Evolutionary conservation across 1,140 invertebrate species (phyloP), one percentile per base, ranked within the genome.

Genomic region (Drosophila teissieri): DNA sequence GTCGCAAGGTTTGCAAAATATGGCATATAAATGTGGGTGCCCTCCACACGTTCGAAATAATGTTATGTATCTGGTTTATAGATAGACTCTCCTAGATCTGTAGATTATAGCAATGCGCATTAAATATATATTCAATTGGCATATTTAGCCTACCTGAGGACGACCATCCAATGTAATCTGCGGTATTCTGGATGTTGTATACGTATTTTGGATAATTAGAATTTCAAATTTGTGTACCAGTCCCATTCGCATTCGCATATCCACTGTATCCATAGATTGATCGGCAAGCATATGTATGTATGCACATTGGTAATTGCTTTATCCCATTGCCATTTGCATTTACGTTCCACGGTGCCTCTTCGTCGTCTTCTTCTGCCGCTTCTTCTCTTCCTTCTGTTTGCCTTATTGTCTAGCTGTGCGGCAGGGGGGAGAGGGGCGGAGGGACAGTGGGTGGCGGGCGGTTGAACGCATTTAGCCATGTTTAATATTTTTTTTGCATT

Each of bases 401-500:
- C 58, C 42, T 40, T 49, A 67, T 65, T 67, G 63, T 67, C 60
- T 65, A 67, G 60, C 49, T 69, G 67, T 69, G 15, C 5, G 34
- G 17, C n/a, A 15, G 2, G 31, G 14, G 36, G 34, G 11, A 27
- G 34, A 22, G 17, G 1, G 42, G 37, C 27, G 36, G 65, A 6
- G 36, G 42, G 37, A 45, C 34, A 15, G 42, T 60, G 56, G 40
- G 49, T 49, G 44, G 17, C 17, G 31, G 56, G 17, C 22, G 10
- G 48, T 22, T 17, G 64, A 31, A 27, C 44, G 44, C 42, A 67
- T 67, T 70, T 67, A 64, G 63, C 24, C 55, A 73, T 73, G 55
- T 61, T 72, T 72, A 72, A 61, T 54, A 27, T 62, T 72, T 46
- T 46, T 46, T 51, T 22, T 40, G 53, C 58, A 70, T 44, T 55